phyloP scores from a whole-genome alignment of 2,113 vertebrate species.

The Australoheros scitulus region DNA sequence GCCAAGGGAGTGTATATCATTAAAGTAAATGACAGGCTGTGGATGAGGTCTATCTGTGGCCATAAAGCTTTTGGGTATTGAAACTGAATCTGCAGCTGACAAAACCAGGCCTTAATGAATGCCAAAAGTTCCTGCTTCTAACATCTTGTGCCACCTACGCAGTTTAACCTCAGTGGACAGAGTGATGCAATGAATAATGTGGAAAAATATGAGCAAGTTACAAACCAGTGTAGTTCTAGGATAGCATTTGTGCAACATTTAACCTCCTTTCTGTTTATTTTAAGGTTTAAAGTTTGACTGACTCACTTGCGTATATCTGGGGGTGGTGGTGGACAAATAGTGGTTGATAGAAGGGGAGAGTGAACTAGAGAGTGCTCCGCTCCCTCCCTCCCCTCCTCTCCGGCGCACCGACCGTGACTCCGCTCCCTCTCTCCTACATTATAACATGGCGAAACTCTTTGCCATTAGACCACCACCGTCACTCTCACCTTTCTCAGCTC shows the following conservation, averaged over 20 bases:
- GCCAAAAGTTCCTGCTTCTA: neutral
- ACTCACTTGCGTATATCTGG: neutral
- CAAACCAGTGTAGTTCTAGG: neutral
- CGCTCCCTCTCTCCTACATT: conserved; percentile 46
- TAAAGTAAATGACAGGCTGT: conserved; percentile 12
- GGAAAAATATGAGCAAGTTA: neutral
- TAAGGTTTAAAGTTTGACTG: neutral
- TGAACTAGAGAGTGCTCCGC: conserved; percentile 32
- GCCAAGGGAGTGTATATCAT: conserved; percentile 12
- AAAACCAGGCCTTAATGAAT: neutral
- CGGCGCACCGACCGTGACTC: conserved; percentile 53
- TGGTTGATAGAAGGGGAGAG: conserved; percentile 11
- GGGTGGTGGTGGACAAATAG: conserved; percentile 14
- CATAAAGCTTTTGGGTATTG: neutral
- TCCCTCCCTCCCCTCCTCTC: conserved; percentile 56
- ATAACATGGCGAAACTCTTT: conserved; percentile 77
- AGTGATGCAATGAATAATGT: conserved; percentile 1
- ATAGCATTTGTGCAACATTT: neutral
- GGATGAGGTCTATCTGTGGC: conserved; percentile 12
- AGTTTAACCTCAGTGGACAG: neutral
- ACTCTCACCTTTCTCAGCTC: neutral
- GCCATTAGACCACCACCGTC: conserved; percentile 37
- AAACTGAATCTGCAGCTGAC: conserved; percentile 5
- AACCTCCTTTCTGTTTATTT: neutral
- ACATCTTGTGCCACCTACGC: neutral